Base-by-base conservation (phyloP, 1,140 invertebrate genomes). In the Sitophilus oryzae region DNA sequence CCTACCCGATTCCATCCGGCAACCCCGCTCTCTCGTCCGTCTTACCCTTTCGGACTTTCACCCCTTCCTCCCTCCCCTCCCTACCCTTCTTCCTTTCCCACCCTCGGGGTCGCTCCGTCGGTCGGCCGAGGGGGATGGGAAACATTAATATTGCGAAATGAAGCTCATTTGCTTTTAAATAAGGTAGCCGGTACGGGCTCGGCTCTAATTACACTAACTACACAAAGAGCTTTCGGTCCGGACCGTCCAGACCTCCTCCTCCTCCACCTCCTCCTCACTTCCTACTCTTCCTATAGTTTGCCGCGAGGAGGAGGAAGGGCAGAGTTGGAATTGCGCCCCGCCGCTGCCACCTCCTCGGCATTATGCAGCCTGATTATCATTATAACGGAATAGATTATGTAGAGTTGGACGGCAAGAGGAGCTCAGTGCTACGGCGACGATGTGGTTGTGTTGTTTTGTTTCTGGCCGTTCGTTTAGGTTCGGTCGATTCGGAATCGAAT, bases 121-220 rank as follows among this genome's bases (percentile, higher is more conserved):
- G 11, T 6, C 5, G 25, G 25, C 11, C 5, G 68, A 73, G 70
- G 75, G 74, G 72, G 75, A 71, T 74, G 77, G 76, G 77, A 79
- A 81, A 84, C 83, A 86, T 86, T 86, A 86, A 86, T 86, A 85
- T 85, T 82, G 81, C 80, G 82, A 85, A 86, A 86, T 85, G 83
- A 85, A 85, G 82, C 84, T 86, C 83, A 86, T 86, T 86, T 86
- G 80, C 84, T 85, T 86, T 85, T 85, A 86, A 86, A 86, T 86
- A 86, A 86, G 83, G 82, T 81, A 76, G 74, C 72, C 76, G 68
- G 72, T 60, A 67, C 66, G 71, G 59, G 67, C 56, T 57, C 61
- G 70, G 64, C 59, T 67, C 64, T 70, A 71, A 71, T 71, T 71
- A 71, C 68, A 70, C 70, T 69, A 71, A 71, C 70, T 71, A 71